Base-by-base conservation (phyloP, 2,888 invertebrate species). In the Nemotelus nigrinus region DNA sequence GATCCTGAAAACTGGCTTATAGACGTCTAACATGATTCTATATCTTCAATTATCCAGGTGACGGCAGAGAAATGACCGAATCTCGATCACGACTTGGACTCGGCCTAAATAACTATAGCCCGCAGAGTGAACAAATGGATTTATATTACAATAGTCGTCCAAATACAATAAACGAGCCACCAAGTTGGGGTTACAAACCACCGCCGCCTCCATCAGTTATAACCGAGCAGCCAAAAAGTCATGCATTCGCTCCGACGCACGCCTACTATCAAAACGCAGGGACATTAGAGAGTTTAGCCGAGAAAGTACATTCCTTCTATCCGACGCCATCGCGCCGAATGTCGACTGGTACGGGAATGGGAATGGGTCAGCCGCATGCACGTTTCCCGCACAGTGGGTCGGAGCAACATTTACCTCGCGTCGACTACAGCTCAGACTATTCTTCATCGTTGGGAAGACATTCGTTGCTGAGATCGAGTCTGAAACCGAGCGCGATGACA, bases 281-380 rank as follows among this genome's bases (percentile, higher is more conserved):
- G 71, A 96, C 96, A 0, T 87, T 96, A 81, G 96, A 96, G 85
- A 96, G 96, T 83, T 90, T 97, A 76, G 96, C 96, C 3, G 96
- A 97, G 86, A 96, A 96, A 88, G 96, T 96, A 77, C 96, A 96
- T 86, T 93, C 96, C 76, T 96, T 95, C 87, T 94, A 95, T 84
- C 90, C 91, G n/a, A 89, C 89, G 3, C 88, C 90, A 79, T 86
- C 86, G 48, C 83, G 92, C 70, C 89, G 92, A 80, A 91, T 92
- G 91, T 92, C 92, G n/a, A 91, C 92, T 41, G 92, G 92, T n/a
- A 81, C 82, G n/a, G 86, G 86, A 39, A 85, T 85, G 7, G 84
- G 84, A 2, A 80, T 85, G 77, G 85, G 85, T 67, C 86, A 86
- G 78, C 86, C 85, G 70, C 86, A 87, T 79, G 85, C 86, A 60